Evolutionary conservation across 2,888 invertebrate genomes (phyloP).

Genomic region (Cartodere bifasciata): DNA sequence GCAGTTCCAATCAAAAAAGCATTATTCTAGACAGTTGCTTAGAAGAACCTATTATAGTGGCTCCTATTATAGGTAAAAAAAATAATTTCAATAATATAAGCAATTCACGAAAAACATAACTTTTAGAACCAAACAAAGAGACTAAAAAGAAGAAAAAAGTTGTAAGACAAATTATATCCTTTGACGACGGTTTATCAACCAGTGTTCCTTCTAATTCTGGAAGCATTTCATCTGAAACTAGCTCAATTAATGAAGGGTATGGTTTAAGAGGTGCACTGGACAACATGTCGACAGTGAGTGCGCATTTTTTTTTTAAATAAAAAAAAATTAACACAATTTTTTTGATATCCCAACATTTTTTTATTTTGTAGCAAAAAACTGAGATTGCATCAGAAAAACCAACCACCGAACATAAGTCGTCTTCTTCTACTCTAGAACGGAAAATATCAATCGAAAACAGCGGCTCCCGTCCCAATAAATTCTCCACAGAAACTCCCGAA

Average conservation of each 20-base stretch:
- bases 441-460: constrained; percentile 29
- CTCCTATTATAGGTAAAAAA: constrained; percentile 44
- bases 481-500: constrained; percentile 19
- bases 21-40: too few species aligned
- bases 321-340: too few species aligned
- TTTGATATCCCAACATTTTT: too few species aligned
- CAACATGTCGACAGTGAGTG: too few species aligned
- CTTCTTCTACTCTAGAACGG: too few species aligned
- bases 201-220: constrained; percentile 29
- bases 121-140: constrained; percentile 3
- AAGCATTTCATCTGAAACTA: constrained; percentile 26
- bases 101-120: not conserved
- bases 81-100: constrained; percentile 1
- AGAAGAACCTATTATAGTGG: constrained; percentile 58
- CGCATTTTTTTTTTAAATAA: too few species aligned
- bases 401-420: constrained; percentile 1
- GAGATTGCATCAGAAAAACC: constrained; percentile 6
- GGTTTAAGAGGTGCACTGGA: too few species aligned
- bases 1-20: constrained; percentile 36
- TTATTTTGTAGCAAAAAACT: too few species aligned
- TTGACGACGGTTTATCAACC: constrained; percentile 45
- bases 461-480: constrained; percentile 29
- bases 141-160: constrained; percentile 40
- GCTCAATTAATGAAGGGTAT: constrained; percentile 19
- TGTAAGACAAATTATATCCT: constrained; percentile 53